These are phyloP conservation scores for Octodon degus DNA, from an alignment of 2,113 vertebrate species.

Conservation along the genomic window DNA sequence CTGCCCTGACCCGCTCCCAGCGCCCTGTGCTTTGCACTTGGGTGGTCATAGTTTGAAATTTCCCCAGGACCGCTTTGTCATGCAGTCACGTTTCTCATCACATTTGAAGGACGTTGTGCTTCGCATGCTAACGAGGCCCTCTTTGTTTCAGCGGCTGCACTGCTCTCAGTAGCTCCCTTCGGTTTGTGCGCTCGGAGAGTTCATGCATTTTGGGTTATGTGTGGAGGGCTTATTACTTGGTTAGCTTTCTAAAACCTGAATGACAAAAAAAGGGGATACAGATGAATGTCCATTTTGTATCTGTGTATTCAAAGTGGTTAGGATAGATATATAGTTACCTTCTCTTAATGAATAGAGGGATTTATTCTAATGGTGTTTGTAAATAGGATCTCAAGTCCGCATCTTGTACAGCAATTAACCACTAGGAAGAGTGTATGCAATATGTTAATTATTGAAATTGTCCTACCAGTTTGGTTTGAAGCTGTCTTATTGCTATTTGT, in stretches of 20 bases:
- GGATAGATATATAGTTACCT: too few species aligned
- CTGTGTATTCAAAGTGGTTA: too few species aligned
- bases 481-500: too few species aligned
- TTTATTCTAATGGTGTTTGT: too few species aligned
- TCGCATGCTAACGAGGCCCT: conserved; percentile 92
- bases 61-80: conserved; percentile 88
- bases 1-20: conserved; percentile 71
- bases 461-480: too few species aligned
- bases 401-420: too few species aligned
- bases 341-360: too few species aligned
- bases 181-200: conserved; percentile 81
- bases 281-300: too few species aligned
- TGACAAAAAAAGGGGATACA: too few species aligned
- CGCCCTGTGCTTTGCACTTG: conserved; percentile 88
- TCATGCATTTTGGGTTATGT: conserved; percentile 78
- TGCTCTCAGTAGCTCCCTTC: conserved; percentile 83
- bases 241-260: conserved; percentile 70
- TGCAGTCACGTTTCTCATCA: conserved; percentile 91
- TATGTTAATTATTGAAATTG: too few species aligned
- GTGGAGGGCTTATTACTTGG: conserved; percentile 64
- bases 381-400: too few species aligned
- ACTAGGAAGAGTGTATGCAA: too few species aligned
- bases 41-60: conserved; percentile 91
- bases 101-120: conserved; percentile 91
- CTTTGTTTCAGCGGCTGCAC: conserved; percentile 90